Percentiles rank a stretch among this genome's conserved stretches.
Conservation (phyloP, 2,888 invertebrate genomes). For the Temnothorax ravouxi region DNA sequence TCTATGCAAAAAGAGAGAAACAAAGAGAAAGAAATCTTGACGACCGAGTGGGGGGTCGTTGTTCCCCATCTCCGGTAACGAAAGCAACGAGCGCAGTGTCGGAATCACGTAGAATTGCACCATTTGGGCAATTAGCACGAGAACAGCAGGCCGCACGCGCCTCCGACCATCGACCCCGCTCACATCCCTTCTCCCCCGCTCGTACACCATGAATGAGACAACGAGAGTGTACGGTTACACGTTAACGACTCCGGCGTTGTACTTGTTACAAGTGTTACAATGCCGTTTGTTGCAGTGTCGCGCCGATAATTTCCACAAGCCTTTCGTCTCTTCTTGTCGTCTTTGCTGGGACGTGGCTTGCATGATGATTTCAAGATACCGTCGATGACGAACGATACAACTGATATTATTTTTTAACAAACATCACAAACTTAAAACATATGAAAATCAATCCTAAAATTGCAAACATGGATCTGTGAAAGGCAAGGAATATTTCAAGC, state of each 20-base stretch:
- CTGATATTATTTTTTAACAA: neutral
- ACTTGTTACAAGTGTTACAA: constrained; percentile 71
- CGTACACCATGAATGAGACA: constrained; percentile 80
- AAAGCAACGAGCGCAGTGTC: constrained; percentile 70
- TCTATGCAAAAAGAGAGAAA: neutral
- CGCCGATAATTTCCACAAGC: constrained; percentile 30
- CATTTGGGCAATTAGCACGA: constrained; percentile 83
- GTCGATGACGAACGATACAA: constrained; percentile 1
- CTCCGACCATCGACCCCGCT: constrained; percentile 68
- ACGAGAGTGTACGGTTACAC: constrained; percentile 75
- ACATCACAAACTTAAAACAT: neutral
- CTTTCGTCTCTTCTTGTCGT: constrained; percentile 45
- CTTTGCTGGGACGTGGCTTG: constrained; percentile 7
- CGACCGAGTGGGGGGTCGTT: constrained; percentile 51
- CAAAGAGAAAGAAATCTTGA: constrained; percentile 17
- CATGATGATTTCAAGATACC: constrained; percentile 28
- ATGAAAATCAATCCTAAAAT: neutral
- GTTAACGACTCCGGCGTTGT: constrained; percentile 63
- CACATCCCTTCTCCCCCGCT: constrained; percentile 25
- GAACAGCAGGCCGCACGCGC: constrained; percentile 81
- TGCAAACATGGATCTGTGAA: neutral
- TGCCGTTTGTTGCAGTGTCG: constrained; percentile 57
- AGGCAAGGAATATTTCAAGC: neutral
- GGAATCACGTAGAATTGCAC: constrained; percentile 80
- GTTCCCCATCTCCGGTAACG: constrained; percentile 53